A percentile compares a stretch with the other conserved stretches of the same genome.
Conservation (phyloP, 2,888 invertebrate species). For the Volucella inanis region DNA sequence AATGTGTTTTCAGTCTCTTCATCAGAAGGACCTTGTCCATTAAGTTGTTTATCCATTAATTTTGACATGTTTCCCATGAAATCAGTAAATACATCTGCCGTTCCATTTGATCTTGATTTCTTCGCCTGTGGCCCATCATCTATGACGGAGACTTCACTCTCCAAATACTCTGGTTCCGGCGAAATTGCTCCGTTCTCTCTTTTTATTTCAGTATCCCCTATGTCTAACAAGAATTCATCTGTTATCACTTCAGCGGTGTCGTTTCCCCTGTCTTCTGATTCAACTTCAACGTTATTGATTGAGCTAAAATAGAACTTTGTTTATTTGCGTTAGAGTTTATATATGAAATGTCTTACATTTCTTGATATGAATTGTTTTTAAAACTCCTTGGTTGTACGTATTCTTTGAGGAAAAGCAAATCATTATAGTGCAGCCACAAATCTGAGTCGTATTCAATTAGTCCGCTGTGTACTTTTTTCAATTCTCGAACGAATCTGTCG, state of each 20-base stretch:
- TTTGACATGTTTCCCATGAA: neutral
- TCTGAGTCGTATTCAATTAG: neutral
- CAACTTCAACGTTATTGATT: neutral
- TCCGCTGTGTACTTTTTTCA: neutral
- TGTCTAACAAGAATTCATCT: neutral
- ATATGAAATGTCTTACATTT: no score
- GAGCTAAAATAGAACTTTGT: neutral
- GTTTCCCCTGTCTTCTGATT: neutral
- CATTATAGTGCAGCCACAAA: neutral
- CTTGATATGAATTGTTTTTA: neutral
- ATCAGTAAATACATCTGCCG: neutral
- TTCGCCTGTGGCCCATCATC: neutral
- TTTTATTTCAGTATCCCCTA: neutral
- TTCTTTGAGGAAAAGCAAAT: conserved; percentile 7
- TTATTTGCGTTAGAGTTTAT: no score
- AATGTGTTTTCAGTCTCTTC: conserved; percentile 2
- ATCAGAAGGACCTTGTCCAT: neutral
- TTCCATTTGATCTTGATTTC: neutral
- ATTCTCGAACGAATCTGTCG: conserved; percentile 6
- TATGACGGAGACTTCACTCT: neutral
- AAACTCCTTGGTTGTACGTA: neutral
- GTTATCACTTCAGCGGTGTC: no score
- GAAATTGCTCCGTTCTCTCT: no score
- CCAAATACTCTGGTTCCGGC: neutral
- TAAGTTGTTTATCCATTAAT: neutral